Conservation (phyloP, 2,113 vertebrate genomes). For the Sclerurus mexicanus region DNA sequence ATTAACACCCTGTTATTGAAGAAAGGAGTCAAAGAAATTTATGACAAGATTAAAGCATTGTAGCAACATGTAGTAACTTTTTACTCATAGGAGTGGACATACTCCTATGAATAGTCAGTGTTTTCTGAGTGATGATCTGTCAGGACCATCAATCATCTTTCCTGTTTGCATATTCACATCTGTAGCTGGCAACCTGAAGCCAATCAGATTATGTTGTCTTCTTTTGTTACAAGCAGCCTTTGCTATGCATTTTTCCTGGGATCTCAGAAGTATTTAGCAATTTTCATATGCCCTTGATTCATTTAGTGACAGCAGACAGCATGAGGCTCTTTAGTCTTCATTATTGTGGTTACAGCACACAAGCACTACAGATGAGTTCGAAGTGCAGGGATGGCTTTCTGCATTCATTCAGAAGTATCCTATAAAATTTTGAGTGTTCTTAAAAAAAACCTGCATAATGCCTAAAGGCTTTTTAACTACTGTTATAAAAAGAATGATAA, state of each 20-base stretch:
- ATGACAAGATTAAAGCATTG: background rate
- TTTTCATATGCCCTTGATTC: constrained; percentile 10
- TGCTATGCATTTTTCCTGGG: background rate
- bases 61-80: background rate
- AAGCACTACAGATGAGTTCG: constrained; percentile 39
- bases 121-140: background rate
- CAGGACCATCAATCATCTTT: background rate
- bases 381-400: constrained; percentile 41
- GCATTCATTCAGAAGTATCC: constrained; percentile 55
- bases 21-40: background rate
- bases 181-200: background rate
- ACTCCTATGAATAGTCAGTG: background rate
- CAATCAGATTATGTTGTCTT: background rate
- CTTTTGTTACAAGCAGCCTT: background rate
- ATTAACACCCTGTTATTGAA: background rate
- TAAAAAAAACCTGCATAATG: constrained; percentile 39
- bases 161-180: background rate
- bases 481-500: constrained; percentile 54
- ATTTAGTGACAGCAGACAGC: constrained; percentile 2
- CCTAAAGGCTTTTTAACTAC: constrained; percentile 63
- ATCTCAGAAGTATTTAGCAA: background rate
- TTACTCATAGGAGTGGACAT: background rate
- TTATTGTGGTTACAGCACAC: constrained; percentile 44
- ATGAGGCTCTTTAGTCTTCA: constrained; percentile 10
- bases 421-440: constrained; percentile 63